Evolutionary conservation across 2,113 vertebrate species (phyloP).

Genomic region (Amazona vittata): DNA sequence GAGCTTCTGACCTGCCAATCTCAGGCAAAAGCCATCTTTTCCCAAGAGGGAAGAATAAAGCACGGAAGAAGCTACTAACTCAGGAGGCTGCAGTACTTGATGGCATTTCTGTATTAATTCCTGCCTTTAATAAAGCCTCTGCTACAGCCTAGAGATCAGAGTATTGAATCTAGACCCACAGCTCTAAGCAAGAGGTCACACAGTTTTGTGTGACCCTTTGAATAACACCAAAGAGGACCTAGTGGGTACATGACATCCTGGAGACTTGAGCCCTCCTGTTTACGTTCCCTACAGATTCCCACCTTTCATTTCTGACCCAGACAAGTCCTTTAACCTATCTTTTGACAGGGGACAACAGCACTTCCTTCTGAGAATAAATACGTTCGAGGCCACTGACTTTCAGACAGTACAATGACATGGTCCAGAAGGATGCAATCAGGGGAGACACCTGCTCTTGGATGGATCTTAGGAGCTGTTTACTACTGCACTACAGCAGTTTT

Average conservation of each 20-base stretch:
- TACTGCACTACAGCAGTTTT: background rate
- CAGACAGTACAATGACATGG: background rate
- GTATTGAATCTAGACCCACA: background rate
- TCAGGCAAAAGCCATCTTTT: background rate
- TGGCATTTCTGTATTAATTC: background rate
- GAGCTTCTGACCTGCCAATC: background rate
- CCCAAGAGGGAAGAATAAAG: background rate
- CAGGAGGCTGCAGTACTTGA: accelerated
- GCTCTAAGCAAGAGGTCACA: background rate
- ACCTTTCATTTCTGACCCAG: background rate
- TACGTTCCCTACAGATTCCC: background rate
- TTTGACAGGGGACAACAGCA: background rate
- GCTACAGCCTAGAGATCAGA: background rate
- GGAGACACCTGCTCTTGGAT: background rate
- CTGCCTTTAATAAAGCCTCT: background rate
- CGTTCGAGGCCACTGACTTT: background rate
- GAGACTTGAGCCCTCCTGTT: background rate
- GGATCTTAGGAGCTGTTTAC: background rate
- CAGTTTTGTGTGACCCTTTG: background rate
- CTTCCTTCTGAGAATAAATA: background rate
- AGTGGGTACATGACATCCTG: background rate
- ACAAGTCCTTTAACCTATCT: background rate
- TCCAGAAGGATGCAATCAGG: background rate
- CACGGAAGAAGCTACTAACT: background rate
- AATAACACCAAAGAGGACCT: background rate